Percentiles rank a stretch among this genome's conserved stretches.
These are phyloP conservation scores for Lithophane socia DNA, from an alignment of 2,888 invertebrate genomes.

Conservation along the genomic window DNA sequence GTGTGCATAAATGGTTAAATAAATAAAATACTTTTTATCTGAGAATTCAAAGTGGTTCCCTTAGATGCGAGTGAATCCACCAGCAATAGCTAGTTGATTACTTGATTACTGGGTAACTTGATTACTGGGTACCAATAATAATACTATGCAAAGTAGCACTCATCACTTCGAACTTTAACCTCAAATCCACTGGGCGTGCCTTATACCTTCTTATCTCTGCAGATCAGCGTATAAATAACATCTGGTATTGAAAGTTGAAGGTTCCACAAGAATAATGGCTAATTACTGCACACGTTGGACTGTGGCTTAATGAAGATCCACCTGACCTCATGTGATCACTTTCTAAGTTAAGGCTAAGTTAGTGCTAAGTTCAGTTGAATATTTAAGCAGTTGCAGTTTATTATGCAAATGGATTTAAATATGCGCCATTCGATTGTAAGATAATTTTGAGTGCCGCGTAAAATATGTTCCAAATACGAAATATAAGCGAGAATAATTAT, in stretches of 20 bases:
- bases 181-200: constrained; percentile 17
- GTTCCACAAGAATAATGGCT: constrained; percentile 51
- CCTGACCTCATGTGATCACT: constrained; percentile 69
- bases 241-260: constrained; percentile 54
- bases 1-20: too few relatives aligned
- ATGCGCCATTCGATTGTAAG: background rate
- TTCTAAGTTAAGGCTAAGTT: constrained; percentile 72
- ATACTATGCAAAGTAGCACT: background rate
- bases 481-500: background rate
- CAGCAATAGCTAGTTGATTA: background rate
- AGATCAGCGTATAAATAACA: constrained; percentile 46
- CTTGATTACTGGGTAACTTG: too few relatives aligned
- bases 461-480: background rate
- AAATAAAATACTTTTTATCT: background rate
- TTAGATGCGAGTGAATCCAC: background rate
- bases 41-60: background rate
- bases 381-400: background rate
- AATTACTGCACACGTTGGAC: constrained; percentile 63
- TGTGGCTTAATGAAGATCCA: constrained; percentile 75
- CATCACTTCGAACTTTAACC: constrained; percentile 23
- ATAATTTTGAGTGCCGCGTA: too few relatives aligned
- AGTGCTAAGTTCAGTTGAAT: constrained; percentile 14
- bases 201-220: constrained; percentile 7
- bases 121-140: background rate
- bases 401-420: background rate